These are phyloP conservation scores for Drosophila elegans DNA, from an alignment of 1,140 invertebrate species.

Conservation along the genomic window DNA sequence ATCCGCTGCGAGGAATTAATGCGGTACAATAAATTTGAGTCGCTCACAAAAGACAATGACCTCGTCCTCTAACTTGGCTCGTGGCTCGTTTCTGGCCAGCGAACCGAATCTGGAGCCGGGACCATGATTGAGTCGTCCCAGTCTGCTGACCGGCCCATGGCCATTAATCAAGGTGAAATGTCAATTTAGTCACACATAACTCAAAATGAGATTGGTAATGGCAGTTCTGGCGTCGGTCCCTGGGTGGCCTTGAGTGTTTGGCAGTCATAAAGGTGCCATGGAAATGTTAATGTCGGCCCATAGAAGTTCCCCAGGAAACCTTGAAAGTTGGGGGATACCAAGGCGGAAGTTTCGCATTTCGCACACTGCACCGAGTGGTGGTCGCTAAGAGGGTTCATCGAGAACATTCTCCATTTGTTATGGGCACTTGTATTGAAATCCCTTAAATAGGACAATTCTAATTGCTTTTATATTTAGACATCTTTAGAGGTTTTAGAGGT, in stretches of 20 bases:
- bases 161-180: slow-evolving; percentile 72
- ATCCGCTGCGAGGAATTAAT: slow-evolving; percentile 45
- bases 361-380: slow-evolving; percentile 30
- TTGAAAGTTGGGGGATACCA: slow-evolving; percentile 28
- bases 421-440: neutral
- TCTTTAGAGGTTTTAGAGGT: no score
- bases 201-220: slow-evolving; percentile 51
- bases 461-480: no score
- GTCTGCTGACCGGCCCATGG: neutral
- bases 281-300: slow-evolving; percentile 3
- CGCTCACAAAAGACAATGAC: slow-evolving; percentile 52
- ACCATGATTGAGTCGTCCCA: slow-evolving; percentile 46
- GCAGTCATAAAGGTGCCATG: slow-evolving; percentile 16
- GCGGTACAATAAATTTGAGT: slow-evolving; percentile 56
- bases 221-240: slow-evolving; percentile 5
- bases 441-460: no score
- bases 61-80: slow-evolving; percentile 27
- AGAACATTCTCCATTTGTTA: slow-evolving; percentile 44
- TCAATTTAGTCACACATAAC: slow-evolving; percentile 64
- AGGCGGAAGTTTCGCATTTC: slow-evolving; percentile 39
- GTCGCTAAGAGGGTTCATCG: slow-evolving; percentile 10
- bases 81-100: slow-evolving; percentile 11
- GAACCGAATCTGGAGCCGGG: slow-evolving; percentile 18
- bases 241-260: slow-evolving; percentile 9
- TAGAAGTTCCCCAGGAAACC: slow-evolving; percentile 25